These are phyloP conservation scores for Xanthia icteritia DNA, from an alignment of 2,888 invertebrate species.

Conservation along the genomic window DNA sequence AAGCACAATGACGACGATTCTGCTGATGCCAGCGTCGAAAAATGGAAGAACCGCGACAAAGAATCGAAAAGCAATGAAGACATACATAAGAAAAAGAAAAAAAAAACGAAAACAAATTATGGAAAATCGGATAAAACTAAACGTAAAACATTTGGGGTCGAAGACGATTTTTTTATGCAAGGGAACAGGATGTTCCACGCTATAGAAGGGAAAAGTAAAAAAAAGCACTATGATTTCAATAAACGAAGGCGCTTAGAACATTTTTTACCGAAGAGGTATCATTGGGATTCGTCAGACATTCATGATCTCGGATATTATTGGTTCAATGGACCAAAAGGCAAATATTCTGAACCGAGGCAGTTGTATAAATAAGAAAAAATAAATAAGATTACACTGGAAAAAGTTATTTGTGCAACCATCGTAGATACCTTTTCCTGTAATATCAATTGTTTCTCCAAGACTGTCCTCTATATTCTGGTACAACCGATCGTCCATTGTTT, in stretches of 20 bases:
- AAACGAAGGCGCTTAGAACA: conserved; percentile 68
- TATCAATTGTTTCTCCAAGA: no score
- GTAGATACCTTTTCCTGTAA: neutral
- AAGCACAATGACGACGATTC: neutral
- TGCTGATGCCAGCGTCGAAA: neutral
- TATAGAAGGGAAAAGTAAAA: neutral
- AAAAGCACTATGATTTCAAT: neutral
- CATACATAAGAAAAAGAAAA: neutral
- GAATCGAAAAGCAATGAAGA: conserved; percentile 4
- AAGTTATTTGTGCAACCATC: neutral
- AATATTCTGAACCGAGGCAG: conserved; percentile 42
- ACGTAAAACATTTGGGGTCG: neutral
- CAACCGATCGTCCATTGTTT: no score
- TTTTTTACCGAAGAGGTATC: conserved; percentile 80
- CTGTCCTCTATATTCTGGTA: no score
- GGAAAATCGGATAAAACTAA: neutral
- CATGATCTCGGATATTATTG: conserved; percentile 77
- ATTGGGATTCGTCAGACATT: conserved; percentile 75
- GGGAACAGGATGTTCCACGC: conserved; percentile 33
- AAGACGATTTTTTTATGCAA: conserved; percentile 24
- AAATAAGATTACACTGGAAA: neutral
- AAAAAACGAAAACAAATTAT: neutral
- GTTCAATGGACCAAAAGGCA: conserved; percentile 78
- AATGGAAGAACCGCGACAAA: rapidly evolving
- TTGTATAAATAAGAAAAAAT: neutral